Percentiles rank a stretch among this genome's conserved stretches.
These are phyloP conservation scores for Neuroterus valhalla DNA, from an alignment of 1,140 invertebrate species.

Conservation along the genomic window DNA sequence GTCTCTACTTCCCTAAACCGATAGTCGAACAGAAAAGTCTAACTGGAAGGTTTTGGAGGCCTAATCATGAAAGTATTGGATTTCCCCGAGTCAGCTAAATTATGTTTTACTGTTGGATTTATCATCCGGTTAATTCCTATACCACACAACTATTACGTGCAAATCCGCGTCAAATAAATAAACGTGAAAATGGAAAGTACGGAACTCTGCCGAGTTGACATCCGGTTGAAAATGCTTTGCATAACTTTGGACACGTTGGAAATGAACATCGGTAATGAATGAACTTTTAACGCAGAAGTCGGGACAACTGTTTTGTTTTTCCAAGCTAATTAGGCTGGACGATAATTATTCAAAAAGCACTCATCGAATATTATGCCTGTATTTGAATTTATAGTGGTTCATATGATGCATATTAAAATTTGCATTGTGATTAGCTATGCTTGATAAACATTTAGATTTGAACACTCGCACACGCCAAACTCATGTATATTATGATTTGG, in stretches of 20 bases:
- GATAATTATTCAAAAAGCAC: neutral
- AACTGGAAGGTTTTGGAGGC: neutral
- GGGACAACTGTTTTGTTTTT: neutral
- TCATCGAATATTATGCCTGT: neutral
- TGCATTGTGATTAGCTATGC: too few relatives aligned
- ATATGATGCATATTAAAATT: too few relatives aligned
- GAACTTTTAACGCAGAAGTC: constrained; percentile 4
- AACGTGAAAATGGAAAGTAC: constrained; percentile 2
- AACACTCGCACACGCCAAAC: too few relatives aligned
- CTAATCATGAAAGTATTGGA: neutral
- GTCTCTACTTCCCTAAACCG: constrained; percentile 1
- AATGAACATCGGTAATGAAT: constrained; percentile 7
- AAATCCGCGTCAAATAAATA: constrained; percentile 14
- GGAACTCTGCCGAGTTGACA: constrained; percentile 9
- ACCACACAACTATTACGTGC: constrained; percentile 2
- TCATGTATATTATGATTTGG: too few relatives aligned
- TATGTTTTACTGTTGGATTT: constrained; percentile 13
- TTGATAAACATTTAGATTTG: too few relatives aligned
- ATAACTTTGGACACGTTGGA: neutral
- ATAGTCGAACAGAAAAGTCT: constrained; percentile 15
- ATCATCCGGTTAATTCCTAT: neutral
- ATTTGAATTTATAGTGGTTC: neutral
- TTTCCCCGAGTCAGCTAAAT: constrained; percentile 3
- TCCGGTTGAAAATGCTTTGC: neutral
- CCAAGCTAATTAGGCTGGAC: neutral